phyloP scores from a whole-genome alignment of 2,113 vertebrate species.

The Cyanoramphus novaezelandiae region DNA sequence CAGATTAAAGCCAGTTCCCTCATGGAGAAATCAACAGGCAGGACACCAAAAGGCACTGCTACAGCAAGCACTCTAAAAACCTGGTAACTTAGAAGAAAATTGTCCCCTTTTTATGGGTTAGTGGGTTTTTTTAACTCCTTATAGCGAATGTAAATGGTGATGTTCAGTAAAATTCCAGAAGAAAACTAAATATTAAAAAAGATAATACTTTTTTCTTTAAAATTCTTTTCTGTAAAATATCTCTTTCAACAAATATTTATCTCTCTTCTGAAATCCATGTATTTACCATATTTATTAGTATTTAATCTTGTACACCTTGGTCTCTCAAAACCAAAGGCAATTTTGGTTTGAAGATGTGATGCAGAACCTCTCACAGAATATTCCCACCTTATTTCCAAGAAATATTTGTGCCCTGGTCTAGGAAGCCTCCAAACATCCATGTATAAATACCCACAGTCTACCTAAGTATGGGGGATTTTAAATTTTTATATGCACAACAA shows the following conservation, averaged over 20 bases:
- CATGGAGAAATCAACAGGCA: not conserved
- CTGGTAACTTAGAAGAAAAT: not conserved
- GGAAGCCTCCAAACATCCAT: not conserved
- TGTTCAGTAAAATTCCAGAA: not conserved
- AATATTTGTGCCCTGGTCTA: not conserved
- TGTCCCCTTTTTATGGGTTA: not conserved
- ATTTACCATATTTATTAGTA: not conserved
- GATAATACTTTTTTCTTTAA: not conserved
- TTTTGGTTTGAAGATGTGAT: not conserved
- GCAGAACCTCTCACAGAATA: not conserved
- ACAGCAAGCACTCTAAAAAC: not conserved
- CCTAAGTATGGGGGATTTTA: rapidly evolving
- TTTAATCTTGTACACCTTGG: not conserved
- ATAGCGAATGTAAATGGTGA: not conserved
- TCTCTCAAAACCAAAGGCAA: not conserved
- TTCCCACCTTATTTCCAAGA: not conserved
- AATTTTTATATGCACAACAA: not conserved
- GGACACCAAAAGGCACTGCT: not conserved
- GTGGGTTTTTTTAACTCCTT: not conserved
- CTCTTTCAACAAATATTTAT: not conserved
- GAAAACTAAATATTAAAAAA: not conserved
- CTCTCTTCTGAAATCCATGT: not conserved
- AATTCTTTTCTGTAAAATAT: not conserved
- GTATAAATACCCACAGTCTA: not conserved
- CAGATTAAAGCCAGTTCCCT: not conserved